Conservation (phyloP, 1,140 invertebrate species). For the Drosophila simulans region DNA sequence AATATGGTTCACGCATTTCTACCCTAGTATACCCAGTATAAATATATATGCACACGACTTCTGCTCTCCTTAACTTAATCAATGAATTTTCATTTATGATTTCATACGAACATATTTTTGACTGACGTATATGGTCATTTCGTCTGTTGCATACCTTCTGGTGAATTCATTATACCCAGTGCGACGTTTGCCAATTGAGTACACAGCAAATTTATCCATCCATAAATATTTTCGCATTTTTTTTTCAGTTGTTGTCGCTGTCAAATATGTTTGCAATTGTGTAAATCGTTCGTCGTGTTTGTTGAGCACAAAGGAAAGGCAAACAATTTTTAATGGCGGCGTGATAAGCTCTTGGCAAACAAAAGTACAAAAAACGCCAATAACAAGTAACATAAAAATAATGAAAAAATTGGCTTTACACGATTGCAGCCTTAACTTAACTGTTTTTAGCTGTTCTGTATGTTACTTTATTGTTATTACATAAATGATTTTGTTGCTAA, state of each 20-base stretch:
- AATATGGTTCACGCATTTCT: no score
- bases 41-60: not conserved
- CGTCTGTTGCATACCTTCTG: not conserved
- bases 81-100: not conserved
- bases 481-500: no score
- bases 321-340: slow-evolving; percentile 57
- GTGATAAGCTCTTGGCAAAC: slow-evolving; percentile 57
- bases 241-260: slow-evolving; percentile 37
- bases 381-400: slow-evolving; percentile 32
- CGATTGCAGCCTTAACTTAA: slow-evolving; percentile 54
- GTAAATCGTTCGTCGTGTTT: slow-evolving; percentile 54
- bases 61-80: not conserved
- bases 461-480: slow-evolving; percentile 7
- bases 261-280: slow-evolving; percentile 52
- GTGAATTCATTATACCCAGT: not conserved
- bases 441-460: slow-evolving; percentile 32
- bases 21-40: not conserved
- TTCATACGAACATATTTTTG: no score
- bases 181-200: slow-evolving; percentile 29
- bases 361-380: slow-evolving; percentile 15
- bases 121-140: not conserved
- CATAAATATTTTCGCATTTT: slow-evolving; percentile 49
- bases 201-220: slow-evolving; percentile 48
- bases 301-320: slow-evolving; percentile 44
- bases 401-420: slow-evolving; percentile 8